Evolutionary conservation across 2,797 vertebrate species (phyloP).

Genomic region (Parauchenoglanis ngamensis): DNA sequence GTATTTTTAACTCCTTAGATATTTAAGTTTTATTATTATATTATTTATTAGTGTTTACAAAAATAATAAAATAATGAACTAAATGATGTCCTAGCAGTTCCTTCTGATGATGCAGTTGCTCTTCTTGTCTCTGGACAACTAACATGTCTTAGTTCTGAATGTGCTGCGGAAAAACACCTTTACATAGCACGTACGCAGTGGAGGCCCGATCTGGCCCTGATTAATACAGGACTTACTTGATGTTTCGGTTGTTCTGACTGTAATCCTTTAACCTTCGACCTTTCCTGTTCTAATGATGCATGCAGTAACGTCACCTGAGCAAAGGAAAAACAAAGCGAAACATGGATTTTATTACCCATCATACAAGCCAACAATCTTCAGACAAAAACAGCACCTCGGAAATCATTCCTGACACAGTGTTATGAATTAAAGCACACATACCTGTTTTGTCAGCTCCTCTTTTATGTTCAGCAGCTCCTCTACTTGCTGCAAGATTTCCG

Average conservation of each 20-base stretch:
- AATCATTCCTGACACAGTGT: not conserved
- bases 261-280: constrained; percentile 90
- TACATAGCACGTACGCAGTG: not conserved
- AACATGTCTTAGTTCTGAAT: not conserved
- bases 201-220: not conserved
- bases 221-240: constrained; percentile 35
- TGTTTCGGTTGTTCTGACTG: constrained; percentile 87
- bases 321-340: constrained; percentile 32
- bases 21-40: not conserved
- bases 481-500: constrained; percentile 90
- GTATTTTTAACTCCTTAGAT: not conserved
- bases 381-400: not conserved
- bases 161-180: not conserved
- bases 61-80: not conserved
- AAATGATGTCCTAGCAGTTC: not conserved
- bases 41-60: not conserved
- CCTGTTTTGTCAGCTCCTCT: constrained; percentile 91
- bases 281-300: constrained; percentile 89
- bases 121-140: not conserved
- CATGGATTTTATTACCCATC: not conserved
- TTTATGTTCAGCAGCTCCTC: constrained; percentile 91
- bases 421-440: constrained; percentile 51
- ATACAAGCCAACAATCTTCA: not conserved
- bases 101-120: not conserved
- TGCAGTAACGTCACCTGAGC: constrained; percentile 85